Conservation (phyloP, 2,888 invertebrate species). For the Polietes domitor region DNA sequence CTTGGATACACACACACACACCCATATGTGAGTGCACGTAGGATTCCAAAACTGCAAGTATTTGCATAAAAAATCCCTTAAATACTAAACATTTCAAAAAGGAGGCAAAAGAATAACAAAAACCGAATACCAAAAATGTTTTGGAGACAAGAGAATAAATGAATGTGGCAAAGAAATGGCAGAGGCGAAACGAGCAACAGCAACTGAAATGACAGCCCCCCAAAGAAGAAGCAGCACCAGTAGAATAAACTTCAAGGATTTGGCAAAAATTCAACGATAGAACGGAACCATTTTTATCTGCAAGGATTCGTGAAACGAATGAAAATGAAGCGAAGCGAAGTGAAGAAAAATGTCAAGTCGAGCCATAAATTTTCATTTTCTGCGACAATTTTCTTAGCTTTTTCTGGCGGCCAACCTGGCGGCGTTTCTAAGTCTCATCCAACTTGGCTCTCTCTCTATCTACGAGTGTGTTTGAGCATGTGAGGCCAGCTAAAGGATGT, state of each 20-base stretch:
- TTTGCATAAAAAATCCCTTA: constrained; percentile 64
- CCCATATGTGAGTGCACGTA: not conserved
- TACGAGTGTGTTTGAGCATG: too few relatives aligned
- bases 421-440: constrained; percentile 22
- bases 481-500: too few relatives aligned
- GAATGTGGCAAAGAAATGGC: constrained; percentile 19
- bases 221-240: constrained; percentile 28
- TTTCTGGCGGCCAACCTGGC: constrained; percentile 68
- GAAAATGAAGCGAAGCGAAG: constrained; percentile 43
- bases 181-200: constrained; percentile 28
- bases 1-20: not conserved
- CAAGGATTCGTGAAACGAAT: constrained; percentile 64
- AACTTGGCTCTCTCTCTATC: not conserved
- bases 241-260: constrained; percentile 63
- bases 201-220: constrained; percentile 26
- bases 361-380: constrained; percentile 64
- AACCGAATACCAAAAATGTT: constrained; percentile 26
- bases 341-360: constrained; percentile 64
- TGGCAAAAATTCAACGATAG: constrained; percentile 69
- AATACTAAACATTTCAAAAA: constrained; percentile 51
- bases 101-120: not conserved
- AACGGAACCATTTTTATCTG: constrained; percentile 67
- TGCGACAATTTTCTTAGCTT: constrained; percentile 76
- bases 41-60: constrained; percentile 26
- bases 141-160: constrained; percentile 7